Evolutionary conservation across 1,140 invertebrate species (phyloP).

Genomic region (Cydia splendana): DNA sequence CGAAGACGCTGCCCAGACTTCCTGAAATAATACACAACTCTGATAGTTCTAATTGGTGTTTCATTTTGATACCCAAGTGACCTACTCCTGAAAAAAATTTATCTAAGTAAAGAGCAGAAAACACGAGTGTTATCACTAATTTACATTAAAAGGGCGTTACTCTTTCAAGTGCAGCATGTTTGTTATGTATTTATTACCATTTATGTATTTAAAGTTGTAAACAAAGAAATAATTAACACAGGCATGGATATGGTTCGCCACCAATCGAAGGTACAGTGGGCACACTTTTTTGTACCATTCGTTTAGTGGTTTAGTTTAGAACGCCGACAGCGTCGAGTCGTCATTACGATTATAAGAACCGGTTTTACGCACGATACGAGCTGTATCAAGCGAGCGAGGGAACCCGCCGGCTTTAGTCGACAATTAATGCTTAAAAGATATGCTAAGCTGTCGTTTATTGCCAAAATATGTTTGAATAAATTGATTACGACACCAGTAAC

Average conservation of each 20-base stretch:
- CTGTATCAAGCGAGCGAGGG: constrained; percentile 21
- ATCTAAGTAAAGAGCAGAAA: too few species aligned
- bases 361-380: constrained; percentile 32
- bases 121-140: too few species aligned
- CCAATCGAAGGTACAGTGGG: neutral
- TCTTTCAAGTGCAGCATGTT: neutral
- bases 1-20: constrained; percentile 10
- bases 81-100: neutral
- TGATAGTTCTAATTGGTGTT: neutral
- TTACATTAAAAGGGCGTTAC: neutral
- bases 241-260: neutral
- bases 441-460: constrained; percentile 29
- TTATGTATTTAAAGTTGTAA: neutral
- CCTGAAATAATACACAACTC: neutral
- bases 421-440: constrained; percentile 28
- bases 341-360: constrained; percentile 30
- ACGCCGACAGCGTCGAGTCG: constrained; percentile 25
- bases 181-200: neutral
- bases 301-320: constrained; percentile 30
- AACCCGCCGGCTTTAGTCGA: constrained; percentile 21
- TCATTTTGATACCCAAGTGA: neutral
- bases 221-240: neutral
- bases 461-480: constrained; percentile 24
- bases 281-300: constrained; percentile 22
- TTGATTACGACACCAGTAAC: neutral